Evolutionary conservation across 2,888 invertebrate species (phyloP).

Genomic region (Crocallis elinguaria): DNA sequence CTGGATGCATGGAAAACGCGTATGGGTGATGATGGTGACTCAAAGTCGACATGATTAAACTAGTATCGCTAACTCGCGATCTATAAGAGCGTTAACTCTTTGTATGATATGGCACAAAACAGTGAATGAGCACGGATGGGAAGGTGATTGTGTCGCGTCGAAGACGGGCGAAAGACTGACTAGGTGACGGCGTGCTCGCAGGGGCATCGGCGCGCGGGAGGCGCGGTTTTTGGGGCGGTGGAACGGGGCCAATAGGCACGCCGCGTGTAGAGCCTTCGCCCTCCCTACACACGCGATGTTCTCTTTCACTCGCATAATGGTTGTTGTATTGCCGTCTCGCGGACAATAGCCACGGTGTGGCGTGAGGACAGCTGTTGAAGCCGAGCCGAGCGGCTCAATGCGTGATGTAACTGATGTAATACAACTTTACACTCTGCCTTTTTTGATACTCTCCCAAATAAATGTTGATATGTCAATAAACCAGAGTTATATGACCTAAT

Average conservation of each 20-base stretch:
- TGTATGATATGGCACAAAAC: constrained; percentile 71
- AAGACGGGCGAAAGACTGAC: constrained; percentile 78
- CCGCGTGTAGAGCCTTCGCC: constrained; percentile 68
- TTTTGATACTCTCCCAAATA: constrained; percentile 46
- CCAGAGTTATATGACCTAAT: constrained; percentile 32
- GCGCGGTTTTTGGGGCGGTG: constrained; percentile 71
- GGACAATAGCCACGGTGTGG: constrained; percentile 60
- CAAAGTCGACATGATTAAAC: constrained; percentile 74
- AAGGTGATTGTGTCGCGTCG: constrained; percentile 76
- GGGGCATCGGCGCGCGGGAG: constrained; percentile 65
- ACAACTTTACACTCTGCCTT: constrained; percentile 52
- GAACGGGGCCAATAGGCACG: constrained; percentile 61
- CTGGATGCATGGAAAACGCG: constrained; percentile 81
- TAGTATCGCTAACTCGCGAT: constrained; percentile 48
- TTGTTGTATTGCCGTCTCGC: constrained; percentile 50
- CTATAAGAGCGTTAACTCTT: constrained; percentile 68
- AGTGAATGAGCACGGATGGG: constrained; percentile 66
- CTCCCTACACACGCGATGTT: constrained; percentile 57
- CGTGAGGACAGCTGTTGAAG: constrained; percentile 72
- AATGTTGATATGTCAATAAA: constrained; percentile 50
- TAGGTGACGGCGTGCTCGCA: constrained; percentile 56
- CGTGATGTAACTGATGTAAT: constrained; percentile 72
- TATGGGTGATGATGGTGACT: constrained; percentile 83
- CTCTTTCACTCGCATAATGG: constrained; percentile 51
- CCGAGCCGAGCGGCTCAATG: constrained; percentile 57